Evolutionary conservation across 2,888 invertebrate genomes (phyloP).

Genomic region (Theodoxus fluviatilis): DNA sequence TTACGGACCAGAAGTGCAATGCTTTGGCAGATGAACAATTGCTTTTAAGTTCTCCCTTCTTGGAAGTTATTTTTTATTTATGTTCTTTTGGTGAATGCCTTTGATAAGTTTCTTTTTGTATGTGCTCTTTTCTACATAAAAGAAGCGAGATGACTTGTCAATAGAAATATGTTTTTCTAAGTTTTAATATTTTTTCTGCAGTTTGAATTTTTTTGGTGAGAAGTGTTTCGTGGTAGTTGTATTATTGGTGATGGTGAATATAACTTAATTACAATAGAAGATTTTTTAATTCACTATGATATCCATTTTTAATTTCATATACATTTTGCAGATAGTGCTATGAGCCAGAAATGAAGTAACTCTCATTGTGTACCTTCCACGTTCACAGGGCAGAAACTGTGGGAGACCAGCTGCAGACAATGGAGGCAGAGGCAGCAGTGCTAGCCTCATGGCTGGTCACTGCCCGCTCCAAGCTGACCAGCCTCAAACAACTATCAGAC

Average conservation of each 20-base stretch:
- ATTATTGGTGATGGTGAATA: no score
- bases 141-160: no score
- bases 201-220: no score
- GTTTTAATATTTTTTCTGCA: no score
- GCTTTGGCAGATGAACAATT: not conserved
- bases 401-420: conserved; percentile 55
- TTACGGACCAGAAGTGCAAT: not conserved
- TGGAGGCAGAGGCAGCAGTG: conserved; percentile 55
- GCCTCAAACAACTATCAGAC: conserved; percentile 50
- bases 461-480: conserved; percentile 48
- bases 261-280: no score
- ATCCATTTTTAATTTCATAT: not conserved
- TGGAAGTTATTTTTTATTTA: not conserved
- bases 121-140: not conserved
- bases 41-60: not conserved
- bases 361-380: conserved; percentile 3
- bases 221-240: no score
- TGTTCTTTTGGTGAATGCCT: not conserved
- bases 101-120: not conserved
- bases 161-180: no score
- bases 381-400: conserved; percentile 53
- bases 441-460: conserved; percentile 56
- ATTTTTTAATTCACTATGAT: not conserved
- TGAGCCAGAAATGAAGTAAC: not conserved
- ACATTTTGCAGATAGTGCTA: not conserved